Percentiles rank a stretch among this genome's conserved stretches.
These are phyloP conservation scores for Tachysurus fulvidraco DNA, from an alignment of 2,113 vertebrate genomes.

Conservation along the genomic window DNA sequence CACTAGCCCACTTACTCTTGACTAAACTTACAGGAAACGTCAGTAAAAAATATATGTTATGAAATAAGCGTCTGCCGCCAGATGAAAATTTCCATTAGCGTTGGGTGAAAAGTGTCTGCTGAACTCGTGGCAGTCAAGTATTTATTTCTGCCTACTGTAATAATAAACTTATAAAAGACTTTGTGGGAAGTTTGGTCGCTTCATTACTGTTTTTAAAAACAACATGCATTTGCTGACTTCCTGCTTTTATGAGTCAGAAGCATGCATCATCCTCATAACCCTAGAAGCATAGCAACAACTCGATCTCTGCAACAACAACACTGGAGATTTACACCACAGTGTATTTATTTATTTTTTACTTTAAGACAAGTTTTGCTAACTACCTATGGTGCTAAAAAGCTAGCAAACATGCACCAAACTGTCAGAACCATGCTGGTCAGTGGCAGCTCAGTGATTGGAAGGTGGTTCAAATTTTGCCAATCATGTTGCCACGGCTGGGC, in stretches of 20 bases:
- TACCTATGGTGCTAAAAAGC: neutral
- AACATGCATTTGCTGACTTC: neutral
- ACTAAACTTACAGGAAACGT: neutral
- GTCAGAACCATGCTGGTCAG: neutral
- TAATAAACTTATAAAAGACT: neutral
- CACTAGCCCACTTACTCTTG: neutral
- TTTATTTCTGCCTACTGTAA: neutral
- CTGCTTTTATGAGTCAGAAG: neutral
- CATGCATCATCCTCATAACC: neutral
- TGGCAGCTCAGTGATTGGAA: too few species aligned
- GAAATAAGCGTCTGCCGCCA: neutral
- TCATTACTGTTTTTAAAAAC: neutral
- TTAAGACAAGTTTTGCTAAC: neutral
- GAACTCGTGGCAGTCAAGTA: neutral
- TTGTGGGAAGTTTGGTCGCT: neutral
- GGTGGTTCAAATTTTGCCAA: too few species aligned
- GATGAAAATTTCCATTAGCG: constrained; percentile 12
- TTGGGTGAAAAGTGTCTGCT: neutral
- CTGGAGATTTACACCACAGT: neutral
- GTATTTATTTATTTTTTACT: neutral
- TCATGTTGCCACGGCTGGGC: too few species aligned
- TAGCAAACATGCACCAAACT: neutral
- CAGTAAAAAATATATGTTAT: neutral
- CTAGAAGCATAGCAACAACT: neutral
- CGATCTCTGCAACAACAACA: neutral